Base-by-base conservation (phyloP, 2,888 invertebrate species). In the Polydrusus pterygomalis region DNA sequence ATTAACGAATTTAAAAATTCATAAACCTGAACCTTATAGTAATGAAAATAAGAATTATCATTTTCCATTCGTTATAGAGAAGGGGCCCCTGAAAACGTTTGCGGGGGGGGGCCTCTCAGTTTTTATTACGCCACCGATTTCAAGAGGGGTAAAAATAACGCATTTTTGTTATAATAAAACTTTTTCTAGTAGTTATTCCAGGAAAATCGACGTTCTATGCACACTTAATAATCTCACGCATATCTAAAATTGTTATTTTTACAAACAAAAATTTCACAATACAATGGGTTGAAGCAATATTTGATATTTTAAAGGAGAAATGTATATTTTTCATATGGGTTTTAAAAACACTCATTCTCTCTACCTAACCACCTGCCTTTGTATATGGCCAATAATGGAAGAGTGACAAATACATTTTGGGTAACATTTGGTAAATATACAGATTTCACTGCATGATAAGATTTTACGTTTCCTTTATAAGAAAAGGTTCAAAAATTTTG, bases 371-470 rank as follows among this genome's bases (percentile, higher is more conserved):
- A 74, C 74, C 74, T 74, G 74, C 68, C 62, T 60, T 51, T 68
- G 15, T 51, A 49, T 62, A 68, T 40, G 68, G 70, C 74, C 70
- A 75, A 75, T 75, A 75, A 70, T 70, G 64, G 70, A 58, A 75
- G 45, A 51, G 13, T 56, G 70, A 70, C 69, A 54, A 67, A 71
- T 49, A 67, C 18, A 45, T 72, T 72, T 76, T 65, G 18, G 40
- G 71, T 60, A 76, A 76, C 76, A 72, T 76, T 76, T 72, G 72
- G 76, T 54, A 72, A 71, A 67, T 71, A 75, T 45, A 45, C 47
- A 64, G n/a, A 69, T 65, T 65, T 25, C 17, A 34, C 49, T 49
- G 25, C n/a, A 25, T 25, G 65, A 65, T 65, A 65, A 65, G 18
- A 18, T 49, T 51, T 9, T 47, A 62, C 10, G 34, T 17, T 38